These are phyloP conservation scores for Drosophila ogumai DNA, from an alignment of 1,140 invertebrate genomes.

Conservation along the genomic window DNA sequence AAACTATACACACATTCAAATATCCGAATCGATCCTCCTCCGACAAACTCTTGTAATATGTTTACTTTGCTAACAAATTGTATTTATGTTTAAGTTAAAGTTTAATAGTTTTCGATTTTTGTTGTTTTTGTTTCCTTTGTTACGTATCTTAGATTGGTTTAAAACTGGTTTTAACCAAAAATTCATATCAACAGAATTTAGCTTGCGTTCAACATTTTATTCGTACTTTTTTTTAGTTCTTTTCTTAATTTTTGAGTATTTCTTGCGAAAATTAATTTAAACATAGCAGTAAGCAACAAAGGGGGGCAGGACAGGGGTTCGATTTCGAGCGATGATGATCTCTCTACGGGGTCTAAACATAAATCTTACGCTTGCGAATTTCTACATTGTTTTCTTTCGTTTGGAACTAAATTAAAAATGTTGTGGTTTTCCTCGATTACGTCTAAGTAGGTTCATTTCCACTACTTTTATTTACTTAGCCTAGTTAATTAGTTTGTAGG, in stretches of 20 bases:
- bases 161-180: slow-evolving; percentile 70
- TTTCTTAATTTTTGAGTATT: slow-evolving; percentile 56
- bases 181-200: slow-evolving; percentile 80
- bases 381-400: slow-evolving; percentile 38
- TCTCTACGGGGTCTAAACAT: slow-evolving; percentile 53
- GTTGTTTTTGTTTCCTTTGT: slow-evolving; percentile 42
- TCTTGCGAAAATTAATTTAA: slow-evolving; percentile 67
- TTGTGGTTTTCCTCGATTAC: slow-evolving; percentile 39
- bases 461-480: slow-evolving; percentile 73
- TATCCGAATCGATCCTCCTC: slow-evolving; percentile 45
- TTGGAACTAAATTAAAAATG: slow-evolving; percentile 53
- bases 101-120: slow-evolving; percentile 67
- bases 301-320: slow-evolving; percentile 24
- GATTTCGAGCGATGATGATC: slow-evolving; percentile 21
- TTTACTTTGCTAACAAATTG: slow-evolving; percentile 82
- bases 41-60: slow-evolving; percentile 49
- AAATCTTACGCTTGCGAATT: slow-evolving; percentile 76
- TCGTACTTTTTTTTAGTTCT: slow-evolving; percentile 43
- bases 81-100: slow-evolving; percentile 81
- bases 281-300: slow-evolving; percentile 81
- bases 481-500: slow-evolving; percentile 74
- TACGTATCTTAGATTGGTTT: slow-evolving; percentile 72
- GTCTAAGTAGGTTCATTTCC: slow-evolving; percentile 60
- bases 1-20: slow-evolving; percentile 79
- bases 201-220: slow-evolving; percentile 47